Evolutionary conservation across 1,140 invertebrate genomes (phyloP).

Genomic region (Drosophila kurseongensis): DNA sequence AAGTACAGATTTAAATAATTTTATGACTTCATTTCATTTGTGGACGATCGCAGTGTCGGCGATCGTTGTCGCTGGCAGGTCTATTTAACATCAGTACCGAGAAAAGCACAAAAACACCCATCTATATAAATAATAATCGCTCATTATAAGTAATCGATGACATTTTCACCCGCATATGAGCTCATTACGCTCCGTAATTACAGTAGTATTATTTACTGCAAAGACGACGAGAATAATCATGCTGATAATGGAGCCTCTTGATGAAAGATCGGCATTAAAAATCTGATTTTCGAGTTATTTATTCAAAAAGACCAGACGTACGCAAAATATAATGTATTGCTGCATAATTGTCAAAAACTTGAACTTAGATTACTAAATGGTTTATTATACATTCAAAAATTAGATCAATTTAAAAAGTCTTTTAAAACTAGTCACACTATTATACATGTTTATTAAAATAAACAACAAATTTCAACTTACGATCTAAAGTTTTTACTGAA

Average conservation of each 20-base stretch:
- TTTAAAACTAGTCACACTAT: no score
- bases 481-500: not conserved
- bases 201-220: constrained; percentile 39
- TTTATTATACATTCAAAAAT: not conserved
- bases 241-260: constrained; percentile 21
- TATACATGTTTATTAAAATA: no score
- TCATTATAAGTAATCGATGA: constrained; percentile 71
- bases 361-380: not conserved
- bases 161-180: constrained; percentile 63
- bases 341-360: constrained; percentile 1
- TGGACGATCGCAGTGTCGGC: constrained; percentile 6
- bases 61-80: constrained; percentile 10
- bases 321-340: not conserved
- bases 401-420: no score
- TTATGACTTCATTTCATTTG: constrained; percentile 71
- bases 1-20: constrained; percentile 78
- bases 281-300: constrained; percentile 27
- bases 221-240: constrained; percentile 16
- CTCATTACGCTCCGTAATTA: constrained; percentile 59
- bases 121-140: constrained; percentile 52
- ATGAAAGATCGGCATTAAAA: not conserved
- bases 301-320: not conserved
- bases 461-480: no score
- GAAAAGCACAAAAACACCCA: constrained; percentile 39
- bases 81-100: constrained; percentile 7